phyloP scores from a whole-genome alignment of 2,113 vertebrate genomes.

The Lasiurus cinereus region DNA sequence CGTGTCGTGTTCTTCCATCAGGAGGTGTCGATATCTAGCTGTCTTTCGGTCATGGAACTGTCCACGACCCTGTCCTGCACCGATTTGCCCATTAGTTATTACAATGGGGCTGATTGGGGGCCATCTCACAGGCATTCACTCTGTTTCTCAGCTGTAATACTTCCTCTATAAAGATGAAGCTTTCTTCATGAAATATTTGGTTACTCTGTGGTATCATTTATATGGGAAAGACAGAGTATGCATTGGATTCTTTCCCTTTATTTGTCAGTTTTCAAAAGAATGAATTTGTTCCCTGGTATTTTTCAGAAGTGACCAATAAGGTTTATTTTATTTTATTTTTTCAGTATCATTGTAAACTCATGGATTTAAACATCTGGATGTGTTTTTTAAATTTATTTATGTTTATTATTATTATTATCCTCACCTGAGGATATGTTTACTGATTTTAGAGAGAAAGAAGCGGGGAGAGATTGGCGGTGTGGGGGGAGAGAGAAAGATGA shows the following conservation, averaged over 20 bases:
- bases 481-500: neutral
- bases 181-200: neutral
- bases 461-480: no score
- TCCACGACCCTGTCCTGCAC: neutral
- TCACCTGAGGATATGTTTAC: neutral
- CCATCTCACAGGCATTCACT: neutral
- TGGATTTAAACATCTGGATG: constrained; percentile 52
- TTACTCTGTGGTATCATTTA: neutral
- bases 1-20: neutral
- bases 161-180: neutral
- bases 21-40: neutral
- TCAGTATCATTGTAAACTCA: neutral
- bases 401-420: neutral
- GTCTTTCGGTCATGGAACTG: neutral
- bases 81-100: neutral
- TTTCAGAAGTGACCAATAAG: neutral
- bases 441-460: neutral
- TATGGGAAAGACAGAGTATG: neutral
- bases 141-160: neutral
- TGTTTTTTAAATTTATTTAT: neutral
- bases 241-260: constrained; percentile 35
- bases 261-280: constrained; percentile 52
- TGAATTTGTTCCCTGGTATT: neutral
- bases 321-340: constrained; percentile 41
- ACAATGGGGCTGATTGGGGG: neutral